Evolutionary conservation across 1,140 invertebrate species (phyloP), one percentile per base, ranked within the genome.

Genomic region (Ylistrum balloti): DNA sequence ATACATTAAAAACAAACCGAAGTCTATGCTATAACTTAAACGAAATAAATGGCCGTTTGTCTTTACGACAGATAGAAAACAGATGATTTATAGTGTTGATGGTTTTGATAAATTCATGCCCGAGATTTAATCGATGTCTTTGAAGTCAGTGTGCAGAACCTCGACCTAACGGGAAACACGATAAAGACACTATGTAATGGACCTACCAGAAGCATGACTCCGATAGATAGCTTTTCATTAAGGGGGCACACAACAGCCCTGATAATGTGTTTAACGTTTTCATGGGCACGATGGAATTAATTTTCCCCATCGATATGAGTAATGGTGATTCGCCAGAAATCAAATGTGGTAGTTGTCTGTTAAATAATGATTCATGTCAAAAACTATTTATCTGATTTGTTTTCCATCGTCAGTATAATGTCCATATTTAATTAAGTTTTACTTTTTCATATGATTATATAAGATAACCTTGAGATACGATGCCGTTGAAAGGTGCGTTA

Each of bases 31-130:
- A 74, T 74, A 74, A 17, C 17, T 74, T 74, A 9, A 74, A 74
- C 22, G 56, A 74, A 74, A 74, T 74, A 74, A n/a, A 74, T 74
- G 56, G 56, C n/a, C 56, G 56, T 74, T 74, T 74, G 56, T 74
- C 56, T 74, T 74, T 74, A 5, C 56, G 56, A 74, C 56, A 74
- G 56, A 74, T 74, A 74, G 56, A 74, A 74, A 74, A 74, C 56
- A 74, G 56, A 5, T 74, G 56, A 74, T 74, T 74, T 74, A 74
- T 74, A 28, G 56, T 74, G 1, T 74, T 74, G 56, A 74, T 74
- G n/a, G 56, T 74, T 5, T 74, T 74, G 56, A 74, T 74, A 74
- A 74, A 74, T 74, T 74, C 56, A 74, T 74, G n/a, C n/a, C 56
- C n/a, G n/a, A 74, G 56, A 74, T 74, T 74, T 74, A 74, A 74